A percentile compares a stretch with the other conserved stretches of the same genome.
Conservation (phyloP, 2,797 vertebrate species). For the Rhinogobio ventralis region DNA sequence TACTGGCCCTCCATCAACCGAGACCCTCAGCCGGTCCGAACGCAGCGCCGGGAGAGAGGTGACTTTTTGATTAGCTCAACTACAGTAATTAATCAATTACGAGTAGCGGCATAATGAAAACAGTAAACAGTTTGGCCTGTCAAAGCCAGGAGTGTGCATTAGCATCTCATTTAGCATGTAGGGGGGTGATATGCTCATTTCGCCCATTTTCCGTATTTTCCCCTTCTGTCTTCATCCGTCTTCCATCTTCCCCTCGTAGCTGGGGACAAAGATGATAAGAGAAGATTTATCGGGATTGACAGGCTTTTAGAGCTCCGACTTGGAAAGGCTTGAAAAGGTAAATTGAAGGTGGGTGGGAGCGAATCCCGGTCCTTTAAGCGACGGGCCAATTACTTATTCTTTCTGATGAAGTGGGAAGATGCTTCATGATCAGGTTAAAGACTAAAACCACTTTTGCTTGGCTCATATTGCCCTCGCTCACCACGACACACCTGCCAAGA, state of each 20-base stretch:
- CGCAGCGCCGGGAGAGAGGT: constrained; percentile 68
- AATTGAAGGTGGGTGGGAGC: constrained; percentile 47
- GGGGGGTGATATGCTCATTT: background rate
- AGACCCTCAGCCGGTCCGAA: constrained; percentile 60
- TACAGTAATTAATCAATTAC: constrained; percentile 77
- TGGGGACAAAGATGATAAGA: constrained; percentile 44
- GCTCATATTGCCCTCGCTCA: background rate
- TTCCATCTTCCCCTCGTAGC: constrained; percentile 4
- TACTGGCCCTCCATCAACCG: constrained; percentile 59
- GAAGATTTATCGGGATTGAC: constrained; percentile 65
- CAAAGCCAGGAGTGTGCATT: constrained; percentile 37
- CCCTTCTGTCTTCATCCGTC: constrained; percentile 7
- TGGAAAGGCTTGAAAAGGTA: constrained; percentile 51
- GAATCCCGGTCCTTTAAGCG: constrained; percentile 51
- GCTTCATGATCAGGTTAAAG: constrained; percentile 52
- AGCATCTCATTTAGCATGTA: constrained; percentile 22
- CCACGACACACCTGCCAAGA: background rate
- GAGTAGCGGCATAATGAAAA: constrained; percentile 72
- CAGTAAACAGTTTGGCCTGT: constrained; percentile 44
- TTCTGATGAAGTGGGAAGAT: constrained; percentile 52
- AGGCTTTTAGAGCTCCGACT: constrained; percentile 53
- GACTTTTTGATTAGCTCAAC: constrained; percentile 78
- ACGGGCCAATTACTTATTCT: constrained; percentile 39
- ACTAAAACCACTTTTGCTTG: constrained; percentile 42
- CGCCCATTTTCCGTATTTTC: constrained; percentile 21